A percentile compares a stretch with the other conserved stretches of the same genome.
These are phyloP conservation scores for Aphidius ervi DNA, from an alignment of 1,140 invertebrate genomes.

Conservation along the genomic window DNA sequence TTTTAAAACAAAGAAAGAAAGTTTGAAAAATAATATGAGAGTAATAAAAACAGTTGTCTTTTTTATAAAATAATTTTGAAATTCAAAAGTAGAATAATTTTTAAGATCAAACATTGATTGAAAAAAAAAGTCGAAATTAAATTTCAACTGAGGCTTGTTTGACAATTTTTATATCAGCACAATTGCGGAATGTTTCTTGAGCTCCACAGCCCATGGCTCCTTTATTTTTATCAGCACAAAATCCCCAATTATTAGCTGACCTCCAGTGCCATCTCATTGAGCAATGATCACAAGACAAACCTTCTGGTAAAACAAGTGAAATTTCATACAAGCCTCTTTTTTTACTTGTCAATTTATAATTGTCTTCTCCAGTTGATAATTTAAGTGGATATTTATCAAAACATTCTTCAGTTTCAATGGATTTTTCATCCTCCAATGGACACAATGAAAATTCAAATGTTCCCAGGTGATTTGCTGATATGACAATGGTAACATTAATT, in stretches of 20 bases:
- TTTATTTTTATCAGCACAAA: neutral
- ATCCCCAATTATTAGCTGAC: conserved; percentile 13
- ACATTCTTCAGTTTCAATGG: conserved; percentile 56
- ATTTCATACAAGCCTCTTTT: conserved; percentile 2
- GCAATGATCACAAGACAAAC: conserved; percentile 13
- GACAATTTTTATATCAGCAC: conserved; percentile 15
- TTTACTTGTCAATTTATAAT: conserved; percentile 1
- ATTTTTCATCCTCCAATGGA: conserved; percentile 39
- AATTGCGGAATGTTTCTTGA: conserved; percentile 18
- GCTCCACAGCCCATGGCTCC: conserved; percentile 13
- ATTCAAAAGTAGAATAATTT: too few species aligned
- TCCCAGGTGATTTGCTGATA: conserved; percentile 58
- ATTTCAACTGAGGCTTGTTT: too few species aligned
- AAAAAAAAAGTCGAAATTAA: too few species aligned
- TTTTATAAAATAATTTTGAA: too few species aligned
- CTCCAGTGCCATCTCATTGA: conserved; percentile 16
- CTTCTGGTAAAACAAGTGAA: conserved; percentile 8
- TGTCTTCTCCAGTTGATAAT: conserved; percentile 48
- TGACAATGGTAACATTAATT: conserved; percentile 45
- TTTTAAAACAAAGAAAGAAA: too few species aligned
- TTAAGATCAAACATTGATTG: too few species aligned
- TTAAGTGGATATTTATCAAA: conserved; percentile 49
- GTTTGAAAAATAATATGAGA: too few species aligned
- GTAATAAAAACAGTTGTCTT: too few species aligned
- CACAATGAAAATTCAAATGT: conserved; percentile 57